Base-by-base conservation (phyloP, 2,113 vertebrate genomes). In the Toxotes jaculatrix region DNA sequence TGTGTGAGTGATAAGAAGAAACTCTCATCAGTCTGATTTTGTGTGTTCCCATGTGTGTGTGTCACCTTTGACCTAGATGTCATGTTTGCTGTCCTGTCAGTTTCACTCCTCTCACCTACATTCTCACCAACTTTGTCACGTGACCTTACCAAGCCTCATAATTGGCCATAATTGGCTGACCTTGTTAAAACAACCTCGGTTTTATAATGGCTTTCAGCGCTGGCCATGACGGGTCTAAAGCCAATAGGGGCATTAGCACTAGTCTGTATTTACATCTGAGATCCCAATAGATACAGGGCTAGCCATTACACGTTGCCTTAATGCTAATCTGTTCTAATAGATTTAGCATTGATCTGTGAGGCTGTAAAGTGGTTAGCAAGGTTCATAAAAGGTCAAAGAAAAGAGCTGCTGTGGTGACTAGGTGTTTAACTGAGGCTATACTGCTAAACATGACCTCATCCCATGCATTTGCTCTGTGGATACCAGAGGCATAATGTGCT, bases 301-400 rank as follows among this genome's bases (percentile, higher is more conserved):
- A 67, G 85, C 78, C 87, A 86, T 90, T 89, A 91, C 74, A 87
- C 80, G 43, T 70, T 62, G 76, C 71, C 53, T 68, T 82, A 85
- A 90, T 88, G 80, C 83, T 91, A 91, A 91, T 90, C 90, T 87
- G 42, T 45, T 21, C 84, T 87, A 88, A 90, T 90, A 86, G 87
- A 90, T 77, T 92, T 90, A 89, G 66, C 84, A 92, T 89, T 90
- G 91, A 93, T 92, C 83, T 88, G 84, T 51, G 42, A 87, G 64
- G 73, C 85, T 77, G 82, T 79, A 84, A 89, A 90, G 55, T 10
- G 45, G 85, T 87, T 87, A 77, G 57, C 60, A 74, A 77, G 74
- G 89, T 82, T 89, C 53, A 88, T 63, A 16, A 74, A 80, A 84
- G 89, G 82, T 89, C 80, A 90, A 79, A 85, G 61, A 42, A 66